Percentiles rank a stretch among this genome's conserved stretches.
phyloP scores from a whole-genome alignment of 2,797 vertebrate genomes.

The Hozukius guyotensis region DNA sequence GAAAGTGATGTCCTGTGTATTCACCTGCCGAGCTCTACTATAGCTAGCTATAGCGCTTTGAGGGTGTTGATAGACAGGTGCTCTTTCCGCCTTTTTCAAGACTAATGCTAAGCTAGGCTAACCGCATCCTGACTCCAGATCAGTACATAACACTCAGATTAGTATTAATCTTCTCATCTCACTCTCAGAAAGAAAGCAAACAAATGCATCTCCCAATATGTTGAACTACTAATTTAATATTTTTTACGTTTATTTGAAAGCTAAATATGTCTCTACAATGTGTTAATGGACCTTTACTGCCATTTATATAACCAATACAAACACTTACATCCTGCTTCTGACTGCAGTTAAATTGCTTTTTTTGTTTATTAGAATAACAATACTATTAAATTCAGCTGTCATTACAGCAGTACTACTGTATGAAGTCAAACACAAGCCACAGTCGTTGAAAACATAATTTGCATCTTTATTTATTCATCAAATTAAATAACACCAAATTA shows the following conservation, averaged over 20 bases:
- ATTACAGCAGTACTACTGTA: neutral
- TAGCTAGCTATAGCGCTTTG: neutral
- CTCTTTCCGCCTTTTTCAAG: neutral
- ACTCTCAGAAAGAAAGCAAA: neutral
- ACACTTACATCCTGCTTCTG: neutral
- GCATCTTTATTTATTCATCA: slow-evolving; percentile 37
- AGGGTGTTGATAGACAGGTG: neutral
- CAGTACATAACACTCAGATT: neutral
- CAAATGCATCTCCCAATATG: neutral
- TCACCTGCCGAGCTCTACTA: neutral
- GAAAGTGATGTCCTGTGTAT: neutral
- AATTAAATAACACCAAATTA: neutral
- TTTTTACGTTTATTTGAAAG: neutral
- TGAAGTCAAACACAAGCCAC: slow-evolving; percentile 1
- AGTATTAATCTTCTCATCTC: neutral
- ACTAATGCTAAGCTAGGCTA: neutral
- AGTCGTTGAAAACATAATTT: slow-evolving; percentile 22
- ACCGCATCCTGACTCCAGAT: neutral
- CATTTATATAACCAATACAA: neutral
- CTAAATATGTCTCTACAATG: neutral
- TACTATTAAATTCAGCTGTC: neutral
- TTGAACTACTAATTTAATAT: neutral
- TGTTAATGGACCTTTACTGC: neutral
- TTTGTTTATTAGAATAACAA: neutral
- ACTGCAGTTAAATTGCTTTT: neutral